phyloP scores from a whole-genome alignment of 2,113 vertebrate species.

The Seriola quinqueradiata region DNA sequence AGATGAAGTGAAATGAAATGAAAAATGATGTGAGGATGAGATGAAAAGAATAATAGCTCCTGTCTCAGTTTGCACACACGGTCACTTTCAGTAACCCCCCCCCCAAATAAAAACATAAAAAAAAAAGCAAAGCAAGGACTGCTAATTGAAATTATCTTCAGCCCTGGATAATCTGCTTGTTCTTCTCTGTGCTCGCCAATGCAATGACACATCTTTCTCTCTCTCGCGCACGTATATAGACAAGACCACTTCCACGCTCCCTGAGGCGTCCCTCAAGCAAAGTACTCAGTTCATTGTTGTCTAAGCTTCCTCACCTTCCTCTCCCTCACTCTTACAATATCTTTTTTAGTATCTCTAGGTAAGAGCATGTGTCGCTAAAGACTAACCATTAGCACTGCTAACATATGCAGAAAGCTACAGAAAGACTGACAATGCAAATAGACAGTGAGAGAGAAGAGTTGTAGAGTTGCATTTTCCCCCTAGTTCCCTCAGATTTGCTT shows the following conservation, averaged over 20 bases:
- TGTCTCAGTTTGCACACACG: constrained; percentile 28
- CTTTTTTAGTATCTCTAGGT: constrained; percentile 27
- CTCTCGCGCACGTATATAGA: background rate
- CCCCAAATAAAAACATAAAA: background rate
- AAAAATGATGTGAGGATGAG: constrained; percentile 53
- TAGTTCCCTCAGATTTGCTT: constrained; percentile 44
- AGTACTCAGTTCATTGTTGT: constrained; percentile 28
- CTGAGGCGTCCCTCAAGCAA: constrained; percentile 44
- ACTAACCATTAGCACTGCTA: constrained; percentile 13
- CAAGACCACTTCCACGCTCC: constrained; percentile 29
- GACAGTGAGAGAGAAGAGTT: background rate
- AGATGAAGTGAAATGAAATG: constrained; percentile 57
- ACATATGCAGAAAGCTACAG: background rate
- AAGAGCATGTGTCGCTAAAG: constrained; percentile 33
- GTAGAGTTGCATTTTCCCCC: constrained; percentile 28
- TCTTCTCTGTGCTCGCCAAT: background rate
- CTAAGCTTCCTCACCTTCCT: constrained; percentile 25
- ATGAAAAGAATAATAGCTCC: constrained; percentile 36
- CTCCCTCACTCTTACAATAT: constrained; percentile 24
- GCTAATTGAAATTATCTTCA: constrained; percentile 35
- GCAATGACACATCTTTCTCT: constrained; percentile 27
- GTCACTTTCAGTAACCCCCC: background rate
- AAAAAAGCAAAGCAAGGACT: background rate
- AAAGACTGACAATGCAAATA: constrained; percentile 11
- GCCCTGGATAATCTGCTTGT: background rate